phyloP scores from a whole-genome alignment of 2,113 vertebrate species.

The Empidonax traillii region DNA sequence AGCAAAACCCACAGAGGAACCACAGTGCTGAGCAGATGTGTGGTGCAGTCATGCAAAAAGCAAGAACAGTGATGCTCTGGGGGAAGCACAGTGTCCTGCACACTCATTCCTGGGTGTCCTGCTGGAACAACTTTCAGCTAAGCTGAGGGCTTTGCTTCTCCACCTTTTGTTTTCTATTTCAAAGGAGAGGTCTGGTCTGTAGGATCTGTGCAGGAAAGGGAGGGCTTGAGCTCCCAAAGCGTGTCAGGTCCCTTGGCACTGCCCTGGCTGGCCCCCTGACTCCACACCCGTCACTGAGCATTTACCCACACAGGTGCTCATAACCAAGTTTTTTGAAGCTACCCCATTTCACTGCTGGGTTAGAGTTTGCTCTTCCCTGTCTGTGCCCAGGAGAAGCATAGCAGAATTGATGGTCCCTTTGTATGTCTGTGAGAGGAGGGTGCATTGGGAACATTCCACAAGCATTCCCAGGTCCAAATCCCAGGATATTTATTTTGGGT shows the following conservation, averaged over 20 bases:
- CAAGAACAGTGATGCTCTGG: neutral
- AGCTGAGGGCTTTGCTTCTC: neutral
- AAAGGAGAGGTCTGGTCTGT: neutral
- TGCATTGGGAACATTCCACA: neutral
- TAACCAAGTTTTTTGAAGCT: neutral
- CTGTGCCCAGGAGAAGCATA: accelerated
- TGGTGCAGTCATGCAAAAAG: neutral
- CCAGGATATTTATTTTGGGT: neutral
- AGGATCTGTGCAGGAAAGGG: neutral
- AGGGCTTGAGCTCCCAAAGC: neutral
- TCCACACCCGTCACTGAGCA: neutral
- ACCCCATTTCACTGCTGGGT: neutral
- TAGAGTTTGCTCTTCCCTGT: neutral
- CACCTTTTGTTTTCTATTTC: neutral
- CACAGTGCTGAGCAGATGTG: neutral
- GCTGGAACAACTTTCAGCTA: neutral
- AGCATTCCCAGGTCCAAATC: neutral
- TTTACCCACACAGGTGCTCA: neutral
- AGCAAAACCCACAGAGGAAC: neutral
- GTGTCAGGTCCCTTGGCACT: neutral
- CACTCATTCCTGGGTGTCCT: neutral
- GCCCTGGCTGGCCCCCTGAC: neutral
- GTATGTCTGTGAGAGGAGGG: neutral
- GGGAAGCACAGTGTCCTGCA: neutral
- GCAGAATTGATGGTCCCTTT: neutral